phyloP scores from a whole-genome alignment of 2,797 vertebrate genomes.

The Acropternis orthonyx region DNA sequence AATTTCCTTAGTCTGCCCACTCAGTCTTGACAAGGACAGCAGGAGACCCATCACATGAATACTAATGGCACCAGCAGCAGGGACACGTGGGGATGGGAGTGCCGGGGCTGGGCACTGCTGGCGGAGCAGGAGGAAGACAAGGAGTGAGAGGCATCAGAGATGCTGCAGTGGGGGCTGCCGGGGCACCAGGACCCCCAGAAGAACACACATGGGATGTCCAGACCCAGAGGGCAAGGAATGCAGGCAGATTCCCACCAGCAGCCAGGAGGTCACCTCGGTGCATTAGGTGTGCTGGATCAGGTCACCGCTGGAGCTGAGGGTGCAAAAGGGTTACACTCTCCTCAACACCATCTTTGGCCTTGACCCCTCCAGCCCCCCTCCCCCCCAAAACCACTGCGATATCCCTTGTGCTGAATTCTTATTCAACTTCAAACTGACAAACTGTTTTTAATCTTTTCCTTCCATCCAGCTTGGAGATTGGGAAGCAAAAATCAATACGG shows the following conservation, averaged over 20 bases:
- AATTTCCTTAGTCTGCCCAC: slow-evolving; percentile 54
- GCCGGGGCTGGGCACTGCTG: not conserved
- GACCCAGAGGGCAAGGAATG: not conserved
- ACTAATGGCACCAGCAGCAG: not conserved
- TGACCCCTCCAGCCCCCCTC: slow-evolving; percentile 69
- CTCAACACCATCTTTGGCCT: slow-evolving; percentile 64
- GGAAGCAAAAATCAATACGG: slow-evolving; percentile 98
- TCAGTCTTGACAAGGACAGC: slow-evolving; percentile 71
- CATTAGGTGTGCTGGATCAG: not conserved
- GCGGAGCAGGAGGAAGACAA: fast-evolving
- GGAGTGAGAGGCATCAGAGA: fast-evolving
- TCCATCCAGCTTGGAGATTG: slow-evolving; percentile 96
- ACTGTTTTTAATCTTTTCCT: slow-evolving; percentile 99
- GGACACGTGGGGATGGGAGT: not conserved
- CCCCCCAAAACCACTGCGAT: slow-evolving; percentile 68
- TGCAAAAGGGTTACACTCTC: slow-evolving; percentile 38
- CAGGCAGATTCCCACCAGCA: not conserved
- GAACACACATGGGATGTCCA: not conserved
- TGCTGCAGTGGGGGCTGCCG: fast-evolving
- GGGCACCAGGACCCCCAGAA: not conserved
- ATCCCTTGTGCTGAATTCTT: slow-evolving; percentile 91
- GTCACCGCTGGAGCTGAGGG: not conserved
- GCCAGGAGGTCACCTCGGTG: not conserved
- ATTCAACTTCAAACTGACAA: slow-evolving; percentile 98
- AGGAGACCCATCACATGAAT: slow-evolving; percentile 39